Base-by-base conservation (phyloP, 23 tunicate species). In the Diplosoma virens region DNA sequence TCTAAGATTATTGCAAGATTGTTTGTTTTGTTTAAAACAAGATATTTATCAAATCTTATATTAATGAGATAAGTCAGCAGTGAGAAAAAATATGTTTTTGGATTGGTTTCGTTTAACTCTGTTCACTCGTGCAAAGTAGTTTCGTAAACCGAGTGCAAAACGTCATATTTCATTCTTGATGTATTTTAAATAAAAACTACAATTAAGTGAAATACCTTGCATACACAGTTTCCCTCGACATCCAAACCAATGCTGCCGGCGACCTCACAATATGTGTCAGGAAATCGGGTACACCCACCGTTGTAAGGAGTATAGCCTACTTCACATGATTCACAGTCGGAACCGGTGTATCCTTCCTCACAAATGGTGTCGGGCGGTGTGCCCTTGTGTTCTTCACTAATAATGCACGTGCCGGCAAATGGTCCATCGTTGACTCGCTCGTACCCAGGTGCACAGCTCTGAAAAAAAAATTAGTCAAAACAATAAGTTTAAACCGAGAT, bases 401-500 rank as follows among this genome's bases (percentile, higher is more conserved):
- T 5, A 2, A 56, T 59, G 27, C 97, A 90, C 32, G 50, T 48
- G 6, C 97, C 97, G 4, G 75, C 25, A 26, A 58, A 36, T 1
- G 83, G 84, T 25, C 96, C 96, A 24, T 47, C 48, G 5, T 26
- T 52, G 0, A 79, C 59, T 34, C 97, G 64, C 9, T 77, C 61
- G 47, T 84, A 90, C 0, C 97, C 97, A 20, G 29, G 24, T n/a
- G 48, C 78, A 75, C 97, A 90, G 20, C 32, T 46, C 89, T 84
- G 47, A 11, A 78, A 41, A 30, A 41, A 41, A 9, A 41, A 41
- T 14, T 41, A 14, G 50, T 7, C 50, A 41, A 41, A 41, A 41
- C 50, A 7, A 14, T 41, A 41, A 41, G 14, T 7, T 41, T 41
- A 41, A 14, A 14, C n/a, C n/a, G n/a, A n/a, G n/a, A n/a, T n/a